phyloP scores from a whole-genome alignment of 2,797 vertebrate genomes.

The Potorous gilbertii region DNA sequence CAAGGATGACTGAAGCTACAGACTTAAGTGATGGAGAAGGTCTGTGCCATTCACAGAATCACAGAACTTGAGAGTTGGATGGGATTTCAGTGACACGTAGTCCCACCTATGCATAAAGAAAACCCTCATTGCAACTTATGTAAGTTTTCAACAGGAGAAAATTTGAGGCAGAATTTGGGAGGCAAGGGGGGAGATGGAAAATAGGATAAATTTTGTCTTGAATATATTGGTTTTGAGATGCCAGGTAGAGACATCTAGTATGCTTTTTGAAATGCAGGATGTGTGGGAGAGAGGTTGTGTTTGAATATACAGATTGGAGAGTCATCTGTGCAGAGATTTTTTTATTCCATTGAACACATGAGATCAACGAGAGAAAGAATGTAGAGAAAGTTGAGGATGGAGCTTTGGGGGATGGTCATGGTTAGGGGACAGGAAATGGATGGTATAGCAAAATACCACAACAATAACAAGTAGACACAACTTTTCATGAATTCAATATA shows the following conservation, averaged over 20 bases:
- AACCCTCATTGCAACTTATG: not conserved
- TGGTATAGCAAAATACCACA: not conserved
- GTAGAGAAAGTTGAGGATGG: not conserved
- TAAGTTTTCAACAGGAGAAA: not conserved
- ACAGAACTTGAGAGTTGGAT: not conserved
- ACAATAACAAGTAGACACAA: conserved; percentile 28
- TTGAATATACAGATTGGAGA: not conserved
- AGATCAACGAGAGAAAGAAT: not conserved
- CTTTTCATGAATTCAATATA: not conserved
- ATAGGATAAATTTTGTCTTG: not conserved
- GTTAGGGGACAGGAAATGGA: not conserved
- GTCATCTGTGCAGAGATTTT: not conserved
- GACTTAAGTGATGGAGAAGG: not conserved
- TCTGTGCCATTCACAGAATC: not conserved
- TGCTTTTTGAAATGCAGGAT: not conserved
- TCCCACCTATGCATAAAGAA: not conserved
- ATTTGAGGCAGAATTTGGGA: not conserved
- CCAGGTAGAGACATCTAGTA: not conserved
- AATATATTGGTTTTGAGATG: not conserved
- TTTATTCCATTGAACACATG: not conserved
- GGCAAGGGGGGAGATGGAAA: not conserved
- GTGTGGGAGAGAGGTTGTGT: not conserved
- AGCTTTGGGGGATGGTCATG: not conserved
- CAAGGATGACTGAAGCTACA: not conserved
- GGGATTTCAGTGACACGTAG: not conserved